Evolutionary conservation across 2,888 invertebrate species (phyloP).

Genomic region (Corythucha ciliata): DNA sequence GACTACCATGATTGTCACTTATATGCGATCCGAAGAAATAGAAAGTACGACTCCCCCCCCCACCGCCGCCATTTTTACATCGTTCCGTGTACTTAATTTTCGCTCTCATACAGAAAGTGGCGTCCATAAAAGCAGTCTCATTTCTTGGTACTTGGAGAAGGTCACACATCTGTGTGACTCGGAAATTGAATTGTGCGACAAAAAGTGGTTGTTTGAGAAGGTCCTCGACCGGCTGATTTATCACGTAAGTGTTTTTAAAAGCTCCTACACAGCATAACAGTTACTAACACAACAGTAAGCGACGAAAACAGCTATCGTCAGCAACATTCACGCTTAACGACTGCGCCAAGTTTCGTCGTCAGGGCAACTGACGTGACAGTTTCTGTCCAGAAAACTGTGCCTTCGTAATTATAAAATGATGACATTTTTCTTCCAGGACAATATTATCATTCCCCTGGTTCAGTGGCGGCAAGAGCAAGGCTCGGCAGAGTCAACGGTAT

Average conservation of each 20-base stretch:
- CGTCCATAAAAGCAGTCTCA: slow-evolving; percentile 55
- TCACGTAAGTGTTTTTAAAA: slow-evolving; percentile 52
- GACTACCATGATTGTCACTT: slow-evolving; percentile 81
- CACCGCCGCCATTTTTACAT: no score
- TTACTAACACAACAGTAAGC: no score
- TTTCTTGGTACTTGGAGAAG: slow-evolving; percentile 88
- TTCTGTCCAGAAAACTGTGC: no score
- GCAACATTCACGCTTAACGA: no score
- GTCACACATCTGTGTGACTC: slow-evolving; percentile 78
- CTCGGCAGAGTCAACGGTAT: neutral
- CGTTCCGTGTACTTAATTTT: no score
- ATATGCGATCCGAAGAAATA: slow-evolving; percentile 75
- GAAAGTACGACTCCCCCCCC: no score
- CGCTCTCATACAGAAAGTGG: slow-evolving; percentile 18
- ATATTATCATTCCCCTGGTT: slow-evolving; percentile 68
- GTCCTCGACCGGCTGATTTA: slow-evolving; percentile 84
- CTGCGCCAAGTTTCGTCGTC: no score
- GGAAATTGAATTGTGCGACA: slow-evolving; percentile 80
- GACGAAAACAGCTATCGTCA: no score
- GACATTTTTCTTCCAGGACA: slow-evolving; percentile 51
- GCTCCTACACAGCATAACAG: no score
- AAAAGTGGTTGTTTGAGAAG: slow-evolving; percentile 84
- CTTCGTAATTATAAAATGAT: no score
- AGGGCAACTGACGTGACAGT: no score
- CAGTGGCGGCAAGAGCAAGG: slow-evolving; percentile 46